Conservation (phyloP, 2,113 vertebrate species). For the Corythaixoides concolor region DNA sequence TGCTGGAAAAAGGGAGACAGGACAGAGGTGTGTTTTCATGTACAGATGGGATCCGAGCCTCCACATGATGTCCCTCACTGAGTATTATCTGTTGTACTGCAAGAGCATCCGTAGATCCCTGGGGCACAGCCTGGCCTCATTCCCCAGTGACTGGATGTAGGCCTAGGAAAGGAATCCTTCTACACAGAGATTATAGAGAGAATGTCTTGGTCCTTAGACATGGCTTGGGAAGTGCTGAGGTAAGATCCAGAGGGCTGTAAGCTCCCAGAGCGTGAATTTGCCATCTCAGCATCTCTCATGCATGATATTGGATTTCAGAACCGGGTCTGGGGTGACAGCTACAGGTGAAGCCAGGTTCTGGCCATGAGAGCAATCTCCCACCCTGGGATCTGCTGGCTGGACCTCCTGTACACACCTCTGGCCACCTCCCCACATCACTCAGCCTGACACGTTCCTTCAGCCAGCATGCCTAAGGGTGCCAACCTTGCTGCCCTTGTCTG, state of each 20-base stretch:
- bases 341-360: neutral
- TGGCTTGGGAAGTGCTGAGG: neutral
- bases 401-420: neutral
- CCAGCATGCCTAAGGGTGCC: neutral
- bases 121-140: accelerated
- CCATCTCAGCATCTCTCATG: neutral
- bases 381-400: neutral
- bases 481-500: neutral
- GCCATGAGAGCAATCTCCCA: accelerated
- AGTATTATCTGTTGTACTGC: neutral
- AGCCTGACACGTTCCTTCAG: neutral
- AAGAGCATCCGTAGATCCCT: neutral
- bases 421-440: neutral
- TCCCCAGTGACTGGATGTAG: neutral
- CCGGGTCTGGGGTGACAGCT: neutral
- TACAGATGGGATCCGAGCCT: neutral
- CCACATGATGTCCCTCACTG: neutral
- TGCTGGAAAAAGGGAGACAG: neutral
- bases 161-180: neutral
- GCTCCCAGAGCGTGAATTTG: neutral
- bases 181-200: accelerated
- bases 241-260: neutral
- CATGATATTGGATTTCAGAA: neutral
- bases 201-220: neutral
- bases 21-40: neutral